phyloP scores from a whole-genome alignment of 2,888 invertebrate species.

The Perizoma flavofasciatum region DNA sequence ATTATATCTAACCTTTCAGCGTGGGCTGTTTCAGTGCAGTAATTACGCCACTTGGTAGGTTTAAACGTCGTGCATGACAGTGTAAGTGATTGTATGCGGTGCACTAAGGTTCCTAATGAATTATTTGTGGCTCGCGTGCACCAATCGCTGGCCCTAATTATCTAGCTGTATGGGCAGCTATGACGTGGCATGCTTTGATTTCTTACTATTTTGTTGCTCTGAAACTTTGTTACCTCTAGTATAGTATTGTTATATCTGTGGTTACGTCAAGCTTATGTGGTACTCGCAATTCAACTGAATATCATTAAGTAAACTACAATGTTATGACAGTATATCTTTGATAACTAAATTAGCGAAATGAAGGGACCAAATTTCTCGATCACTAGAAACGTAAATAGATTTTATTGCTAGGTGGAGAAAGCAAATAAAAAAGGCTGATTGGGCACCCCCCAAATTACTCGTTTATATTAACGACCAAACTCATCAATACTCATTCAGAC shows the following conservation, averaged over 20 bases:
- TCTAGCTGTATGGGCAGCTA: constrained; percentile 50
- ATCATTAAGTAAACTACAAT: constrained; percentile 9
- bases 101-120: constrained; percentile 71
- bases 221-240: constrained; percentile 31
- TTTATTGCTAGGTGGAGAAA: constrained; percentile 25
- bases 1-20: constrained; percentile 83
- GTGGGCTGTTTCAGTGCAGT: constrained; percentile 61
- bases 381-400: constrained; percentile 25
- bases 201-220: constrained; percentile 33
- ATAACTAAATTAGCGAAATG: constrained; percentile 10
- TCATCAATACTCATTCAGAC: constrained; percentile 80
- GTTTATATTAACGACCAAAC: constrained; percentile 77
- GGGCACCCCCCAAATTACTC: constrained; percentile 65
- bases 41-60: constrained; percentile 69
- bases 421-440: constrained; percentile 55
- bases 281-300: neutral
- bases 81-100: constrained; percentile 78
- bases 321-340: neutral
- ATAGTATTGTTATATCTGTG: neutral
- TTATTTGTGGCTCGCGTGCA: constrained; percentile 79
- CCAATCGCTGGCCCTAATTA: constrained; percentile 67
- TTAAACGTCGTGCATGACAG: constrained; percentile 78
- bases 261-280: no score
- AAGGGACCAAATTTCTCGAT: constrained; percentile 20
- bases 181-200: constrained; percentile 53